Conservation (phyloP, 2,797 vertebrate species). For the Tangara arthus region DNA sequence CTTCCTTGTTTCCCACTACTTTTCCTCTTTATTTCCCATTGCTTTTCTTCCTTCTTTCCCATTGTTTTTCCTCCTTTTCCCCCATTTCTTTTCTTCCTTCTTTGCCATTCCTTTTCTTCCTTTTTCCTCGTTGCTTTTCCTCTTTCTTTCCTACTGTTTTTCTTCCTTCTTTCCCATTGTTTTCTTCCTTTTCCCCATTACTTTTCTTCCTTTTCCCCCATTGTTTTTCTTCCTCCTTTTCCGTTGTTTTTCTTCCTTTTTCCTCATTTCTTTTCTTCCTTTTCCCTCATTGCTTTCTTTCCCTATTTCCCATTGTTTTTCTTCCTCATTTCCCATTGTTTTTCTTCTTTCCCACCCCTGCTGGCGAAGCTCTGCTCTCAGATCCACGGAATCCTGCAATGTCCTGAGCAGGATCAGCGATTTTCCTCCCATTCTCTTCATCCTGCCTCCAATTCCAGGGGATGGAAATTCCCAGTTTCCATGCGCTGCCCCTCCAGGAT, state of each 20-base stretch:
- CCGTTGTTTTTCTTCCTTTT: neutral
- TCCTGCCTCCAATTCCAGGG: neutral
- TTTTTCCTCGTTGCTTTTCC: accelerated
- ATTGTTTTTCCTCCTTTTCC: accelerated
- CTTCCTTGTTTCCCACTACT: accelerated
- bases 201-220: too few relatives aligned
- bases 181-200: neutral
- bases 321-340: neutral
- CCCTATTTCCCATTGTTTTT: too few relatives aligned
- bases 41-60: accelerated
- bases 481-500: neutral
- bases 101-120: neutral
- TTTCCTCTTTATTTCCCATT: neutral
- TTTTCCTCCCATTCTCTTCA: neutral
- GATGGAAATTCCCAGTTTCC: neutral
- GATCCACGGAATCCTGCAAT: accelerated
- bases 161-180: accelerated
- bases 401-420: accelerated
- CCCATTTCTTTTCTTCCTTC: accelerated
- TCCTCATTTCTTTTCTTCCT: too few relatives aligned
- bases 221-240: neutral
- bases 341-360: neutral
- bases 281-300: too few relatives aligned
- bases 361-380: neutral
- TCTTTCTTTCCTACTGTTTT: accelerated